Percentiles rank a stretch among this genome's conserved stretches.
These are phyloP conservation scores for Lota lota DNA, from an alignment of 2,113 vertebrate species.

Conservation along the genomic window DNA sequence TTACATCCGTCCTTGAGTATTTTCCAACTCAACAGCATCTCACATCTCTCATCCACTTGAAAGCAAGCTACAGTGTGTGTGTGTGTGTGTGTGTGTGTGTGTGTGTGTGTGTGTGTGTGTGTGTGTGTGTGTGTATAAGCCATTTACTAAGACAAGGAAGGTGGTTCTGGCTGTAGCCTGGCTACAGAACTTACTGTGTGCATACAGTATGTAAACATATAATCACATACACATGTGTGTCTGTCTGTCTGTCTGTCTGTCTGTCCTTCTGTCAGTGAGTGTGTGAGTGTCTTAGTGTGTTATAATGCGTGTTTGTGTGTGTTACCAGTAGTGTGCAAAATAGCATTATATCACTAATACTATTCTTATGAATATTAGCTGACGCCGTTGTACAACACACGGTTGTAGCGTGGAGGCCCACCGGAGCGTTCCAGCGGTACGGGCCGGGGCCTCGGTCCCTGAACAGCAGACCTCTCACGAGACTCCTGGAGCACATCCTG, in stretches of 20 bases:
- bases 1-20: slow-evolving; percentile 58
- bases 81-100: background rate
- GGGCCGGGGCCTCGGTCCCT: too few relatives aligned
- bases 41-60: slow-evolving; percentile 16
- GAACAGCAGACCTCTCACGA: too few relatives aligned
- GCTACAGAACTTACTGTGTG: too few relatives aligned
- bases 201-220: background rate
- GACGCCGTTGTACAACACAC: too few relatives aligned
- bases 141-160: background rate
- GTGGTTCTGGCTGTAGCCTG: too few relatives aligned
- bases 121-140: background rate
- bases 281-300: slow-evolving; percentile 2
- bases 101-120: slow-evolving; percentile 4
- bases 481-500: background rate
- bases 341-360: too few relatives aligned
- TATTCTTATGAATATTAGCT: too few relatives aligned
- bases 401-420: too few relatives aligned
- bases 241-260: background rate
- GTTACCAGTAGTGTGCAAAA: too few relatives aligned
- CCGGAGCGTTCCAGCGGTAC: too few relatives aligned
- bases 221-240: background rate
- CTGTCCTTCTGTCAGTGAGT: background rate
- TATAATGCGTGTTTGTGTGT: background rate
- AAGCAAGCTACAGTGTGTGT: background rate
- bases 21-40: slow-evolving; percentile 51